These are phyloP conservation scores for Macrotrachela quadricornifera DNA, from an alignment of 1,140 invertebrate species.

Conservation along the genomic window DNA sequence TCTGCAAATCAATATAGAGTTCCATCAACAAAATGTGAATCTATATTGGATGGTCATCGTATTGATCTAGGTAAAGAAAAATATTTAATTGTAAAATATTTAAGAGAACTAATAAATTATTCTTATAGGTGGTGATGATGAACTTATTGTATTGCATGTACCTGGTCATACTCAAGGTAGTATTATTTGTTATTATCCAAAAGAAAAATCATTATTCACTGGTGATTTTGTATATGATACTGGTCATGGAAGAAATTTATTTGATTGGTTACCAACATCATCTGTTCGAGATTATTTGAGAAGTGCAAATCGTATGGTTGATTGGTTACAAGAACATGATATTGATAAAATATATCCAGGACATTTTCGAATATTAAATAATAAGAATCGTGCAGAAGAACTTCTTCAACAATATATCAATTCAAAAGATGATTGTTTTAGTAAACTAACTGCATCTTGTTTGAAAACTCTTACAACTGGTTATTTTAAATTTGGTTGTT, in stretches of 20 bases:
- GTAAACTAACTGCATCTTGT: too few species aligned
- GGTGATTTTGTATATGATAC: slow-evolving; percentile 8
- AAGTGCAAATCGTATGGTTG: neutral
- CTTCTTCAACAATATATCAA: too few species aligned
- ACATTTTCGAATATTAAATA: too few species aligned
- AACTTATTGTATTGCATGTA: neutral
- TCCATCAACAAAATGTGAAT: neutral
- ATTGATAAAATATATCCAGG: too few species aligned
- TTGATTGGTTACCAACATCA: slow-evolving; percentile 10
- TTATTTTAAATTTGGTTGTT: too few species aligned
- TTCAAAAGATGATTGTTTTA: too few species aligned
- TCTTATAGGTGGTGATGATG: neutral
- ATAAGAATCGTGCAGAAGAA: too few species aligned
- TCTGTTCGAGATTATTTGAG: neutral
- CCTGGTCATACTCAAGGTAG: slow-evolving; percentile 8
- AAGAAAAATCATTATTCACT: neutral
- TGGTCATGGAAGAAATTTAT: neutral
- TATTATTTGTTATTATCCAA: slow-evolving; percentile 1
- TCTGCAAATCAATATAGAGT: slow-evolving; percentile 3
- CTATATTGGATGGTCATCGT: neutral
- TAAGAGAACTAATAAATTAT: neutral
- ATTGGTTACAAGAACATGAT: too few species aligned
- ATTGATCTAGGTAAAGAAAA: neutral
- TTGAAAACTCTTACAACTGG: too few species aligned
- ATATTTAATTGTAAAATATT: too few species aligned